phyloP scores from a whole-genome alignment of 2,113 vertebrate genomes.

The Rhizomys pruinosus region DNA sequence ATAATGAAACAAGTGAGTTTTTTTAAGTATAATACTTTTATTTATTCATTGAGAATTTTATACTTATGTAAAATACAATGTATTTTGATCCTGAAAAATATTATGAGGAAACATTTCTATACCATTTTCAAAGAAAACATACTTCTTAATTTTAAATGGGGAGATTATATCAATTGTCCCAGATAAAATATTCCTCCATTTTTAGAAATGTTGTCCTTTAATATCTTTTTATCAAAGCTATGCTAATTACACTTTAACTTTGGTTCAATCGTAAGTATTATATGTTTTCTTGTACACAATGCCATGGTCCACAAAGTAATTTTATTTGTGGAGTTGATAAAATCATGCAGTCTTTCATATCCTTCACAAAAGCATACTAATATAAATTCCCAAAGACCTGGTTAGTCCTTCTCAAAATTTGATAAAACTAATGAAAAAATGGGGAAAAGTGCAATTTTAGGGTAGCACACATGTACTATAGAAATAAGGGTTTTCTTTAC shows the following conservation, averaged over 20 bases:
- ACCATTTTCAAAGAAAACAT: not conserved
- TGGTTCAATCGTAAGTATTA: conserved; percentile 65
- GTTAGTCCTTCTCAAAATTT: conserved; percentile 26
- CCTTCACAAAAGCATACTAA: conserved; percentile 61
- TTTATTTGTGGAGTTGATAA: conserved; percentile 68
- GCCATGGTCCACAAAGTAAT: conserved; percentile 45
- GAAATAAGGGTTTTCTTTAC: not conserved
- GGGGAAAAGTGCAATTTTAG: conserved; percentile 46
- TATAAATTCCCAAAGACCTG: conserved; percentile 59
- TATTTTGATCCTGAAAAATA: not conserved
- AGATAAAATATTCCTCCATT: conserved; percentile 59
- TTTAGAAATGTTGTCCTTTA: conserved; percentile 63
- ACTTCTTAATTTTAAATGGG: not conserved
- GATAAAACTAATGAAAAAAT: conserved; percentile 72
- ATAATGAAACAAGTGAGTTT: not conserved
- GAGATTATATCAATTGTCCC: conserved; percentile 22
- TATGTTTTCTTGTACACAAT: conserved; percentile 62
- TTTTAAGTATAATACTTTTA: not conserved
- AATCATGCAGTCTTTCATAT: conserved; percentile 62
- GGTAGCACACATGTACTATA: not conserved
- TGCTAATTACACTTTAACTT: conserved; percentile 61
- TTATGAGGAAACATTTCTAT: not conserved
- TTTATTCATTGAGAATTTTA: not conserved
- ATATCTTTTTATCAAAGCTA: conserved; percentile 66
- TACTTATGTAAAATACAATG: not conserved